Evolutionary conservation across 1,140 invertebrate genomes (phyloP).

Genomic region (Leptonema lineaticorne): DNA sequence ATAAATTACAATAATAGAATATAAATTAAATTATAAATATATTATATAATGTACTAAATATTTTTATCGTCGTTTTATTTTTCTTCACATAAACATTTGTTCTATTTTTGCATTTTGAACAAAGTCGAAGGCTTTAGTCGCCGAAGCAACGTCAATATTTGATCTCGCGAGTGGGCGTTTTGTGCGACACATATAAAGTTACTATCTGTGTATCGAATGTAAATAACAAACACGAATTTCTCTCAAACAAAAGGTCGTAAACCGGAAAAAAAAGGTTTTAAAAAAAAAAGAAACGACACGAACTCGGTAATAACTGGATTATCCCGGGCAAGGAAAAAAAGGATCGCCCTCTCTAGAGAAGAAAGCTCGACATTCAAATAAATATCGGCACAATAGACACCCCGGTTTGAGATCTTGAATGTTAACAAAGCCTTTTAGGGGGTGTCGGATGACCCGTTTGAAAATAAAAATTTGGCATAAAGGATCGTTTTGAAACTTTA

Average conservation of each 20-base stretch:
- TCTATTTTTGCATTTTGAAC: too few species aligned
- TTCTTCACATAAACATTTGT: too few species aligned
- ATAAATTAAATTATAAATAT: too few species aligned
- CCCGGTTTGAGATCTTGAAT: neutral
- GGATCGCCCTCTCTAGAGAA: neutral
- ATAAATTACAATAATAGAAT: too few species aligned
- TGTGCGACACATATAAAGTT: too few species aligned
- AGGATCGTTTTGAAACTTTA: too few species aligned
- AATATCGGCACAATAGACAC: neutral
- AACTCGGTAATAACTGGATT: constrained; percentile 3
- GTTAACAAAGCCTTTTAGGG: neutral
- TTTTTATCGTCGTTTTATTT: too few species aligned
- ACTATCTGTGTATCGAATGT: neutral
- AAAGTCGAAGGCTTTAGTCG: too few species aligned
- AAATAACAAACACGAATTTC: neutral
- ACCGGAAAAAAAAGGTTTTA: neutral
- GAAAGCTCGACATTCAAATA: neutral
- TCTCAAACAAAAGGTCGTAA: constrained; percentile 1
- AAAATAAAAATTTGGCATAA: too few species aligned
- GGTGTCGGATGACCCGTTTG: neutral
- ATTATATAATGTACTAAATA: too few species aligned
- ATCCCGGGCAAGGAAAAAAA: neutral
- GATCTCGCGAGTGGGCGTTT: too few species aligned
- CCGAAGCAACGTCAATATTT: too few species aligned
- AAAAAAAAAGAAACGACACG: neutral